phyloP scores from a whole-genome alignment of 2,888 invertebrate species.

The Apotomis betuletana region DNA sequence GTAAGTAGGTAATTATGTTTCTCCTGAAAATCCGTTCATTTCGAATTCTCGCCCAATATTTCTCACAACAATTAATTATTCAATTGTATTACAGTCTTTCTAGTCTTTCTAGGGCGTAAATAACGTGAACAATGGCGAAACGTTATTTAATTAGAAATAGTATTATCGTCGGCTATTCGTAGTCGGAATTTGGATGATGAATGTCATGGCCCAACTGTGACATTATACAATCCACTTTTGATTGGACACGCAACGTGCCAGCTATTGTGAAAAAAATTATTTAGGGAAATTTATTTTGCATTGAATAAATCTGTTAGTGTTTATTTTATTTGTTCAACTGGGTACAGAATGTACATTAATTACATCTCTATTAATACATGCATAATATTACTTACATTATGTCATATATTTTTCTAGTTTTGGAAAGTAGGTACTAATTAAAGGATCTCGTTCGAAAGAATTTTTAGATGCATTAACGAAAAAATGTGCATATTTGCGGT shows the following conservation, averaged over 20 bases:
- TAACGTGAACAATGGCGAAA: constrained; percentile 5
- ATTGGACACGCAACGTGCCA: constrained; percentile 40
- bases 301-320: not conserved
- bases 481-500: too few species aligned
- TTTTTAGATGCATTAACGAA: too few species aligned
- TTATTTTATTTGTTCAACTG: not conserved
- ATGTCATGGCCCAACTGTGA: constrained; percentile 39
- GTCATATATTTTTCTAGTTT: too few species aligned
- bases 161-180: constrained; percentile 30
- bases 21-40: not conserved
- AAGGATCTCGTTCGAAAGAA: too few species aligned
- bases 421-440: too few species aligned
- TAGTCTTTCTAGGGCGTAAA: not conserved
- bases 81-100: constrained; percentile 3
- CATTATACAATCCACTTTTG: constrained; percentile 41
- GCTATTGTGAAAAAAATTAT: constrained; percentile 31
- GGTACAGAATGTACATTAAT: too few species aligned
- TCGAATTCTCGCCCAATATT: constrained; percentile 1
- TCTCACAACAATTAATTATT: constrained; percentile 9
- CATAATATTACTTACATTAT: too few species aligned
- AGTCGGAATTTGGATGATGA: constrained; percentile 33
- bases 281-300: constrained; percentile 1
- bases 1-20: not conserved
- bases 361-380: too few species aligned
- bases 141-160: constrained; percentile 35